These are phyloP conservation scores for Leucoraja erinaceus DNA, from an alignment of 2,113 vertebrate species.

Conservation along the genomic window DNA sequence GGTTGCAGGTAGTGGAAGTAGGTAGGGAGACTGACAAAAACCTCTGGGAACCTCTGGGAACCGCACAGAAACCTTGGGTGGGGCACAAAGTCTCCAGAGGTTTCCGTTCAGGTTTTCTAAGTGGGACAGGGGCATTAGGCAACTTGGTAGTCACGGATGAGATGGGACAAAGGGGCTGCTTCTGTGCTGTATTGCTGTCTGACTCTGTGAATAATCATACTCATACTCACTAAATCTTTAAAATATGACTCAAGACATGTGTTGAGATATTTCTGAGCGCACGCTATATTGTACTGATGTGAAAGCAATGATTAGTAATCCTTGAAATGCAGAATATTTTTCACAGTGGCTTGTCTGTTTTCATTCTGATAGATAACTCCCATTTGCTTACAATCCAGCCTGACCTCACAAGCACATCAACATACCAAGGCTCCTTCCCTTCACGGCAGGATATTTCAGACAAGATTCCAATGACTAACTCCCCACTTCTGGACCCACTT, in stretches of 20 bases:
- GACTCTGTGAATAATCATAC: no score
- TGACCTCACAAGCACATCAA: slow-evolving; percentile 89
- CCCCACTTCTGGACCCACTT: slow-evolving; percentile 84
- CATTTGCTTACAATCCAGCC: slow-evolving; percentile 97
- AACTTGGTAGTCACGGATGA: no score
- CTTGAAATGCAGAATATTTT: slow-evolving; percentile 41
- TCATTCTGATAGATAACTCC: slow-evolving; percentile 74
- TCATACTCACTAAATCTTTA: neutral
- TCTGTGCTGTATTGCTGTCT: no score
- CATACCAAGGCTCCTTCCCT: slow-evolving; percentile 89
- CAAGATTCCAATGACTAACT: slow-evolving; percentile 87
- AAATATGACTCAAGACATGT: neutral
- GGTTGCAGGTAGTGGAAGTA: no score
- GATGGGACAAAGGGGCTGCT: no score
- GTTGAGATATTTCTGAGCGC: neutral
- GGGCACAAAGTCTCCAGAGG: no score
- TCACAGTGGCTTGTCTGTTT: slow-evolving; percentile 53
- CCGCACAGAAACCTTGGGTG: no score
- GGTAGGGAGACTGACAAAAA: no score
- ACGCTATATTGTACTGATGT: neutral
- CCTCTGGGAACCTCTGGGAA: no score
- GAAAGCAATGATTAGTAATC: neutral
- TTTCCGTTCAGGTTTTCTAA: no score
- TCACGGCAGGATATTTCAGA: slow-evolving; percentile 73
- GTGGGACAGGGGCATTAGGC: no score